Conservation (phyloP, 2,797 vertebrate species). For the Xenops minutus region DNA sequence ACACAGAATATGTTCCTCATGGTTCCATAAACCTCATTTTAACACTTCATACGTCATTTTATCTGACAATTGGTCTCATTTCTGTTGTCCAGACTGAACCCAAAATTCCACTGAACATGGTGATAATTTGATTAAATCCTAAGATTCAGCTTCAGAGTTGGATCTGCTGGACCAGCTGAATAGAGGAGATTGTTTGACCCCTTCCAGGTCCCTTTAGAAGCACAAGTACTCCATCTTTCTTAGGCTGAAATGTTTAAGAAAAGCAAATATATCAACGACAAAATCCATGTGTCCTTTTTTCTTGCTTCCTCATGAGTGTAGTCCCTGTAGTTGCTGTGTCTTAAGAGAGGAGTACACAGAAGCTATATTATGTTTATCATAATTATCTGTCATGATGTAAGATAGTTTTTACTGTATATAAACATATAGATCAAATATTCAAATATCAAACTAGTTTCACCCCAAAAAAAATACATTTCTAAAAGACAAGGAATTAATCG, state of each 20-base stretch:
- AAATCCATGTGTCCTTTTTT: neutral
- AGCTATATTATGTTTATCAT: neutral
- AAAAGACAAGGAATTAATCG: neutral
- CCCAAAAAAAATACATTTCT: neutral
- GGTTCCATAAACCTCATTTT: neutral
- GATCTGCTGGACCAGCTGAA: neutral
- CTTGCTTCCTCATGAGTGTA: neutral
- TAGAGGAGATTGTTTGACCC: neutral
- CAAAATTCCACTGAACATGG: neutral
- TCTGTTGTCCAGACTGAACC: neutral
- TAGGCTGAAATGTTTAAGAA: neutral
- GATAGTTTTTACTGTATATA: neutral
- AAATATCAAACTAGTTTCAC: neutral
- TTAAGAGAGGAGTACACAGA: neutral
- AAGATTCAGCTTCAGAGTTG: conserved; percentile 4
- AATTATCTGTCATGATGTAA: neutral
- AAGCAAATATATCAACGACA: neutral
- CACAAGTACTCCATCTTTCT: neutral
- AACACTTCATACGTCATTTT: neutral
- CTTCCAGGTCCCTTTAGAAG: neutral
- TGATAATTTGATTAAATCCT: conserved; percentile 26
- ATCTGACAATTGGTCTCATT: neutral
- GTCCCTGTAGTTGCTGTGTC: neutral
- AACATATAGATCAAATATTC: neutral
- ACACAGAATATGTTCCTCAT: neutral